Conservation (phyloP, 1,140 invertebrate species). For the Lasaia peninsularis region DNA sequence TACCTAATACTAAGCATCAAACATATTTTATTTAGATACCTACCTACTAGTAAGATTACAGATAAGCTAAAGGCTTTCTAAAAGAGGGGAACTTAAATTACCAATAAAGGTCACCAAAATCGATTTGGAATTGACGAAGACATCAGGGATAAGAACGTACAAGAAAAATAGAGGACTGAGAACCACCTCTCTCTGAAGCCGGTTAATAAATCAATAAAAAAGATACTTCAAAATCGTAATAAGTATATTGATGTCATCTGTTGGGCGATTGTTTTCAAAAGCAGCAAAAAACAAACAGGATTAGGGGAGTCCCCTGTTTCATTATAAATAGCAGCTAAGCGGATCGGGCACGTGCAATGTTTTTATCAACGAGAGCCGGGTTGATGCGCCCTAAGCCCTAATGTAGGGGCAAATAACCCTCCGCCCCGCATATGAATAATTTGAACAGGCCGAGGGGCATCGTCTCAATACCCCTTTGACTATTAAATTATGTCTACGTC, state of each 20-base stretch:
- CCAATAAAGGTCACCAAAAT: no score
- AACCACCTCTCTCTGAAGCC: no score
- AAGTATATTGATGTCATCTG: constrained; percentile 28
- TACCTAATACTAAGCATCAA: no score
- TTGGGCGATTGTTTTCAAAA: constrained; percentile 16
- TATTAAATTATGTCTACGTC: constrained; percentile 59
- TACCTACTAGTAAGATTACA: no score
- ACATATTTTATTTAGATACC: no score
- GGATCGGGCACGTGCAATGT: constrained; percentile 67
- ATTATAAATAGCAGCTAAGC: constrained; percentile 66
- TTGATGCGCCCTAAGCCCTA: constrained; percentile 50
- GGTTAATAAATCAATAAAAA: no score
- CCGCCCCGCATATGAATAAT: constrained; percentile 64
- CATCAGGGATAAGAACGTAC: no score
- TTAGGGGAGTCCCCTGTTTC: constrained; percentile 49
- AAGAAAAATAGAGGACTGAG: no score
- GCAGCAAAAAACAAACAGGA: constrained; percentile 49
- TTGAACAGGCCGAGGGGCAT: constrained; percentile 48
- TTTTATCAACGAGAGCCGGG: constrained; percentile 60
- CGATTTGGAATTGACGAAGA: no score
- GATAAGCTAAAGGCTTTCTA: no score
- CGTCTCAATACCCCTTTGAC: constrained; percentile 61
- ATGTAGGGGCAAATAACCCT: constrained; percentile 61
- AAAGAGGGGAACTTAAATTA: no score
- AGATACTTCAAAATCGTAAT: constrained; percentile 4